phyloP scores from a whole-genome alignment of 2,113 vertebrate species.

The Sula dactylatra region DNA sequence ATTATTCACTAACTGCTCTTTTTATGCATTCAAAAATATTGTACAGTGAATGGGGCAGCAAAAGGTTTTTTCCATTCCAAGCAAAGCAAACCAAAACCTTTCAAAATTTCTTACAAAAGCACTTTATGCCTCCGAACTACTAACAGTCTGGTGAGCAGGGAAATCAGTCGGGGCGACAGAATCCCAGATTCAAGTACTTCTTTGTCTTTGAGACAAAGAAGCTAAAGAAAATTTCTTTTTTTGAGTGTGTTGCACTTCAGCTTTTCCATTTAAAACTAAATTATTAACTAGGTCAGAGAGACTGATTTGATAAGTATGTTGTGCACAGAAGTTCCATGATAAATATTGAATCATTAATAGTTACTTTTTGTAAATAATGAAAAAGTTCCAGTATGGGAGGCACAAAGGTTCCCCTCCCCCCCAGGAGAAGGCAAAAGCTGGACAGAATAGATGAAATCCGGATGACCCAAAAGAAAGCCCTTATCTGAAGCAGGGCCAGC shows the following conservation, averaged over 20 bases:
- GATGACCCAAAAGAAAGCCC: neutral
- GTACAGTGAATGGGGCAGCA: neutral
- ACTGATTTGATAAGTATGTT: neutral
- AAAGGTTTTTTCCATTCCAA: neutral
- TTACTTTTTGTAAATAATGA: neutral
- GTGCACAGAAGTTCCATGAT: neutral
- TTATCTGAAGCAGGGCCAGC: neutral
- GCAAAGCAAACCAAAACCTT: neutral
- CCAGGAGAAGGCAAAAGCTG: neutral
- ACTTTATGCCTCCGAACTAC: neutral
- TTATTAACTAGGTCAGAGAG: neutral
- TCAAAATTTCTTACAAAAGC: neutral
- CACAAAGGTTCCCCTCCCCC: neutral
- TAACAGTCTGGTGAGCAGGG: neutral
- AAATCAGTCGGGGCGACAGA: neutral
- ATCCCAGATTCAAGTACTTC: neutral
- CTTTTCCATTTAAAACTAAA: neutral
- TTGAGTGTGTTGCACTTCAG: neutral
- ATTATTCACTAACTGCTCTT: constrained; percentile 61
- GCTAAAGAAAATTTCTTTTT: neutral
- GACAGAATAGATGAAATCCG: neutral
- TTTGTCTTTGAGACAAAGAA: neutral
- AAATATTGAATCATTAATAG: neutral
- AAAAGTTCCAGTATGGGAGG: neutral
- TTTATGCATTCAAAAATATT: constrained; percentile 61